phyloP scores from a whole-genome alignment of 2,113 vertebrate genomes.

The Aplodontia rufa region DNA sequence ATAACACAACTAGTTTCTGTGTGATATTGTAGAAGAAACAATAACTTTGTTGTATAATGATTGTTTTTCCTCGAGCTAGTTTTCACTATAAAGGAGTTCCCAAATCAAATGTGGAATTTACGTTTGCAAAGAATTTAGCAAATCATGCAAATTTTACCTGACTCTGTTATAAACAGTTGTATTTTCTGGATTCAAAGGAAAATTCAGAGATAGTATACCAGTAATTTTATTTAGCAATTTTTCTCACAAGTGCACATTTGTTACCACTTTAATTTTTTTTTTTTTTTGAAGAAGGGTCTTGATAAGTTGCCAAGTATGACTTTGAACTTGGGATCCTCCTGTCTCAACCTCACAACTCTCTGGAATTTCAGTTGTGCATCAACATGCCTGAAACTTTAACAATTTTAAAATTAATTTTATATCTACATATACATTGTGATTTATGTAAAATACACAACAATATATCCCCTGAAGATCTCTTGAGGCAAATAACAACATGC shows the following conservation, averaged over 20 bases:
- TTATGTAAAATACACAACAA: neutral
- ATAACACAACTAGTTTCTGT: neutral
- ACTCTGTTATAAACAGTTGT: neutral
- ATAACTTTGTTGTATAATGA: neutral
- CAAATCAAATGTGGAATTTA: neutral
- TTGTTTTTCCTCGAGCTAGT: neutral
- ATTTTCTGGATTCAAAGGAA: neutral
- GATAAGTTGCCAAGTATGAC: too few species aligned
- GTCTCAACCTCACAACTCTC: too few species aligned
- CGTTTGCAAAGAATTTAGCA: neutral
- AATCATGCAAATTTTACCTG: neutral
- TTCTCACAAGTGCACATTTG: neutral
- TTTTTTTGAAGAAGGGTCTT: too few species aligned
- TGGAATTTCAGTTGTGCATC: too few species aligned
- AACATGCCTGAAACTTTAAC: neutral
- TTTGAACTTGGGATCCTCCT: too few species aligned
- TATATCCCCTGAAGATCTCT: neutral
- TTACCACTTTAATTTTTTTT: neutral
- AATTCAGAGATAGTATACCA: neutral
- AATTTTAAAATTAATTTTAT: neutral
- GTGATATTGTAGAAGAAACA: neutral
- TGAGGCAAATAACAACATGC: neutral
- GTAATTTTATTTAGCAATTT: neutral
- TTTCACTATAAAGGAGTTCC: neutral
- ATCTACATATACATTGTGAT: neutral